Base-by-base conservation (phyloP, 2,797 vertebrate species). In the Okamejei kenojei region DNA sequence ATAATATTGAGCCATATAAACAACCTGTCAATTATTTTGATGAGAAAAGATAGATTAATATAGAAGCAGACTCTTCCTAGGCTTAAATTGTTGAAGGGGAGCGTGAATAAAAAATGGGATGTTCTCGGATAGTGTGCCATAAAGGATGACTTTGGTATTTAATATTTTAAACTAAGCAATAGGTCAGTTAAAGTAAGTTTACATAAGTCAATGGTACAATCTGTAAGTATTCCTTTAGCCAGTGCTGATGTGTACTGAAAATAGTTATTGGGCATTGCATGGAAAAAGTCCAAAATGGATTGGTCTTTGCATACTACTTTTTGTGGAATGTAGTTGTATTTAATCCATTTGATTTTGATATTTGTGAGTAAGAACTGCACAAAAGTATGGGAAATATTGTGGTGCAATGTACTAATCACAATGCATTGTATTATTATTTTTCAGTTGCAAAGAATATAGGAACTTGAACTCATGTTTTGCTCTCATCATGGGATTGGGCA, bases 401-500 rank as follows among this genome's bases (percentile, higher is more conserved):
- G 29, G 94, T 54, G 63, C 71, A 26, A 94, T 94, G 93, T 93
- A 93, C 94, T 76, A 93, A 61, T 91, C 94, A 80, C 45, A 65
- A 32, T 71, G 81, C 23, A 26, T 78, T 79, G 93, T 71, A 26
- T 23, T 96, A 90, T 96, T 96, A 90, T 95, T 93, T 97, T 97
- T 95, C 94, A 99, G 99, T 96, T 99, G 98, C 95, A 99, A 99
- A 95, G 98, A 99, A 94, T 98, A 99, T 95, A 98, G 96, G 96
- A 99, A 99, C 94, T 96, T 99, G 94, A 99, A 99, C 94, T 97
- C 97, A 93, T 99, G 99, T 96, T 99, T 99, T 0, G 98, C 99
- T 93, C 96, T 99, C 94, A 96, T 98, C 93, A 99, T 99, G 99
- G 99, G 99, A 91, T 96, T 99, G 93, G 98, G 98, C 94, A 99